Base-by-base conservation (phyloP, 2,888 invertebrate species). In the Pterostichus madidus region DNA sequence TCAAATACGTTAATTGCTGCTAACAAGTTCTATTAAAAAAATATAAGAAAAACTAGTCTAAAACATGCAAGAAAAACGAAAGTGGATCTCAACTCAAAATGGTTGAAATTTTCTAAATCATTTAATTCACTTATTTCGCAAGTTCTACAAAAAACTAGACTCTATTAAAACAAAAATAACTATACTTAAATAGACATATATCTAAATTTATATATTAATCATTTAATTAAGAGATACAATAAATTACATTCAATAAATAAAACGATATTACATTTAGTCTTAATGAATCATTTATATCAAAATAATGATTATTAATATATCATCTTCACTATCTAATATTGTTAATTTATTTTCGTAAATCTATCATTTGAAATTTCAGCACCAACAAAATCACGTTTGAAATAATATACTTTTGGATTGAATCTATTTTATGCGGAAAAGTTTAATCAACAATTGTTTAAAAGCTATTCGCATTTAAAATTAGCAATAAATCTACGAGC, bases 11-110 rank as follows among this genome's bases (percentile, higher is more conserved):
- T 76, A 76, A 76, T 76, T 76, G 56, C 53, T 35, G 39, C 76
- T 53, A 76, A 76, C 76, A 56, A 76, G 76, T 76, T 32, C 76
- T 76, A 35, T n/a, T 76, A 76, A 76, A 76, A 76, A 75, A 24
- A 24, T 24, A 52, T 52, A 75, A 75, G 49, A 75, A 75, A 76
- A 76, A 76, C 53, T 76, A 76, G 76, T 76, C 39, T 76, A 53
- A 17, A 76, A 76, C 56, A 31, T 76, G 76, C 46, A 56, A 76
- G 15, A 32, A 76, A 76, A 76, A 56, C 17, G 76, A 76, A 76
- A 76, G 76, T 56, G 35, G 46, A 71, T 71, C 44, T 71, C 24
- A 44, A 44, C 10, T 39, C 44, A 71, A 32, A 44, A 44, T 32
- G 7, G 35, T 32, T 1, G 64, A 64, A 35, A n/a, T 49, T 49